These are phyloP conservation scores for Platysteira castanea DNA, from an alignment of 2,113 vertebrate genomes.

Conservation along the genomic window DNA sequence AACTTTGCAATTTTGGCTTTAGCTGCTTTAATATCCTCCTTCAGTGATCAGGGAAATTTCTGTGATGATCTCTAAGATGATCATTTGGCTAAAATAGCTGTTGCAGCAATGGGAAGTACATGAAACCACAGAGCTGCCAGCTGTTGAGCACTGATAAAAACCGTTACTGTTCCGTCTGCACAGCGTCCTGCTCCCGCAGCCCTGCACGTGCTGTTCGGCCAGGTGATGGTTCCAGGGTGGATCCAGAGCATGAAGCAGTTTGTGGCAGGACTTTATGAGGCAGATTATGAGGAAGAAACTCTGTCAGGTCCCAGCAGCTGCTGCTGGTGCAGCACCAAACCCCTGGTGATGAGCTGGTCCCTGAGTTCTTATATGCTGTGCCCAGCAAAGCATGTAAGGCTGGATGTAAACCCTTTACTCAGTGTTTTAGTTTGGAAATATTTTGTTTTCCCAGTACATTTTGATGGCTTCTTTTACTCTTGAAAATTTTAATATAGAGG, in stretches of 20 bases:
- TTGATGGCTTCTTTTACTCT: background rate
- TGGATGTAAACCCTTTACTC: background rate
- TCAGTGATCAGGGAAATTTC: background rate
- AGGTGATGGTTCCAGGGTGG: background rate
- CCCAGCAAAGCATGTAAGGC: background rate
- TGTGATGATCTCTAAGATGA: background rate
- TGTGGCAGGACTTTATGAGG: background rate
- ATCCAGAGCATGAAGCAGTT: background rate
- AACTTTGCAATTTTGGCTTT: background rate
- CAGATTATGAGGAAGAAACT: background rate
- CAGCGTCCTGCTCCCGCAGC: rapidly evolving
- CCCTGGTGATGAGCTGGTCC: background rate
- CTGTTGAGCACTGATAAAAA: background rate
- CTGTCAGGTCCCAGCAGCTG: background rate
- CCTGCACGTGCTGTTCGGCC: background rate
- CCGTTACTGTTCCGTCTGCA: background rate
- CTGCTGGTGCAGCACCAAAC: background rate
- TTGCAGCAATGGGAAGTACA: background rate
- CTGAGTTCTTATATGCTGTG: background rate
- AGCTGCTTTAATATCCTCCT: background rate
- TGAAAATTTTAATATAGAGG: background rate
- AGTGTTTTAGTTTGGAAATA: background rate
- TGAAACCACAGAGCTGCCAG: background rate
- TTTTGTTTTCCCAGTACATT: background rate
- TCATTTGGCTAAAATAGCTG: background rate